Percentiles rank a stretch among this genome's conserved stretches.
Conservation (phyloP, 2,113 vertebrate genomes). For the Fulica atra region DNA sequence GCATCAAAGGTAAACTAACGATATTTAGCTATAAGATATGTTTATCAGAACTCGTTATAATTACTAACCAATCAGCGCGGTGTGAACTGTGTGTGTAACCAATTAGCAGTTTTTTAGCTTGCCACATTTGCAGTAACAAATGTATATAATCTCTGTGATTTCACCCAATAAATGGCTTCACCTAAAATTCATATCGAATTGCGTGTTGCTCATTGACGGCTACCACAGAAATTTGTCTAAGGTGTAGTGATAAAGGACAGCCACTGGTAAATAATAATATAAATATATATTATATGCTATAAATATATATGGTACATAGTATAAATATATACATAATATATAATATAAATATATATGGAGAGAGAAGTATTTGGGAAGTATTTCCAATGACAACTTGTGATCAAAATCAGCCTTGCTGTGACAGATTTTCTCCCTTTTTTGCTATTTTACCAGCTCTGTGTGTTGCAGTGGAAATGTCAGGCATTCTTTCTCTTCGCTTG, state of each 20-base stretch:
- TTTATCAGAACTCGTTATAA: too few relatives aligned
- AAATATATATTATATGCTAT: not conserved
- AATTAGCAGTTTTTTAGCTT: too few relatives aligned
- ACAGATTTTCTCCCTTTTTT: not conserved
- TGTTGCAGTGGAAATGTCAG: not conserved
- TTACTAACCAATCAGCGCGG: too few relatives aligned
- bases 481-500: conserved; percentile 11
- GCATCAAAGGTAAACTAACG: too few relatives aligned
- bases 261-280: not conserved
- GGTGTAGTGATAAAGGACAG: not conserved
- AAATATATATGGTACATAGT: too few relatives aligned
- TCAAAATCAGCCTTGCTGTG: not conserved
- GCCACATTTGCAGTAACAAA: too few relatives aligned
- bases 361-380: not conserved
- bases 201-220: too few relatives aligned
- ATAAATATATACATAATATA: not conserved
- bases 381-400: not conserved
- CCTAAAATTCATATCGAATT: too few relatives aligned
- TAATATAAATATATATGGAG: not conserved
- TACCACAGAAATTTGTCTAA: not conserved
- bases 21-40: too few relatives aligned
- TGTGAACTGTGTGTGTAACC: too few relatives aligned
- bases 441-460: not conserved
- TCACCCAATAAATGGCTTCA: too few relatives aligned
- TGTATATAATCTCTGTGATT: too few relatives aligned